phyloP scores from a whole-genome alignment of 2,888 invertebrate genomes.

The Limulus polyphemus region DNA sequence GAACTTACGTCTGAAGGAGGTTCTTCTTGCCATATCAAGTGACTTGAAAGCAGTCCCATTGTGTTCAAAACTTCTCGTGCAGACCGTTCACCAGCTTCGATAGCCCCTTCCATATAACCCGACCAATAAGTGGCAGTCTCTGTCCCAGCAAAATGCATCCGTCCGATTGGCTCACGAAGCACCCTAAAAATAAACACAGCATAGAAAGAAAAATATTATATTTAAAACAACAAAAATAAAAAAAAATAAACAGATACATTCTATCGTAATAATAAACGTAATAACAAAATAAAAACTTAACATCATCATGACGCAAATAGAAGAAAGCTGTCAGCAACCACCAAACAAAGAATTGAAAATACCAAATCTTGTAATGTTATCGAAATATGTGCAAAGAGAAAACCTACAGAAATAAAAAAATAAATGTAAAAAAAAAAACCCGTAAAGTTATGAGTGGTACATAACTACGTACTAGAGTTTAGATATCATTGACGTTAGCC shows the following conservation, averaged over 20 bases:
- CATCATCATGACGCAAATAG: background rate
- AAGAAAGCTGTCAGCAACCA: background rate
- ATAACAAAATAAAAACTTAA: background rate
- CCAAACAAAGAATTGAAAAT: too few species aligned
- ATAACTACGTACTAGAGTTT: too few species aligned
- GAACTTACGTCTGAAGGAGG: slow-evolving; percentile 24
- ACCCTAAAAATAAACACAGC: slow-evolving; percentile 26
- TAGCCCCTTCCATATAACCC: slow-evolving; percentile 30
- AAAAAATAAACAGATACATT: too few species aligned
- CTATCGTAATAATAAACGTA: background rate
- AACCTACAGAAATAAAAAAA: too few species aligned
- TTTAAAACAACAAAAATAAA: too few species aligned
- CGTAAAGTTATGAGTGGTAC: too few species aligned
- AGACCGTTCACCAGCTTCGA: slow-evolving; percentile 29
- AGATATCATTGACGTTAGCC: too few species aligned
- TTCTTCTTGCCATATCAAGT: slow-evolving; percentile 31
- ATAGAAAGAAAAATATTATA: too few species aligned
- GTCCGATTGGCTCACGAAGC: slow-evolving; percentile 32
- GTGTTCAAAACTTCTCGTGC: slow-evolving; percentile 27
- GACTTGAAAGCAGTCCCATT: slow-evolving; percentile 28
- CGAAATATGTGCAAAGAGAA: too few species aligned
- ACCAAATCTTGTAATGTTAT: too few species aligned
- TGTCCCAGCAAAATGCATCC: slow-evolving; percentile 29
- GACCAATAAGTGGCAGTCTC: slow-evolving; percentile 29
- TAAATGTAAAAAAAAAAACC: too few species aligned